Percentiles rank a stretch among this genome's conserved stretches.
Conservation (phyloP, 1,140 invertebrate species). For the Phymorhynchus buccinoides region DNA sequence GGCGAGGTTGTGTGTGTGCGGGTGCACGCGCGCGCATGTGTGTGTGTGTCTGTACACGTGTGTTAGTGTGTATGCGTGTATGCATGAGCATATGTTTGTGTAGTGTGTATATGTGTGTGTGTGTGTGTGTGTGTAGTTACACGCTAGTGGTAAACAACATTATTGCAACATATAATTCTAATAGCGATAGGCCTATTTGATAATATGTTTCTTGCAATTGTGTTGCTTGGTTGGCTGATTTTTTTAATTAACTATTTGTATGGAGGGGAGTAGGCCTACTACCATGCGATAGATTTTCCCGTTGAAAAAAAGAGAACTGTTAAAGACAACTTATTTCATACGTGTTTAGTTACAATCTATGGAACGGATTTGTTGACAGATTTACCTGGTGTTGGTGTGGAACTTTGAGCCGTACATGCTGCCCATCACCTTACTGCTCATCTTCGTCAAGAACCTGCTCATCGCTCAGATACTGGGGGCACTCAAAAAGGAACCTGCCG, state of each 20-base stretch:
- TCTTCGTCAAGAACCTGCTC: conserved; percentile 67
- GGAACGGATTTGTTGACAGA: conserved; percentile 54
- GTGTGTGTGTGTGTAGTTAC: background rate
- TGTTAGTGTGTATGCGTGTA: background rate
- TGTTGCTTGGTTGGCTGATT: no score
- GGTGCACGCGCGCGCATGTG: background rate
- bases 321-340: no score
- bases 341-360: no score
- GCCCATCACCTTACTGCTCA: conserved; percentile 66
- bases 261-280: no score
- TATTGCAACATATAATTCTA: no score
- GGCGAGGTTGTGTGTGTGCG: no score
- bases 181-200: no score
- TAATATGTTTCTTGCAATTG: no score
- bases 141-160: no score
- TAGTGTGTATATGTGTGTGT: background rate
- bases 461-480: conserved; percentile 58
- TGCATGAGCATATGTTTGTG: background rate
- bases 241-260: no score
- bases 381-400: conserved; percentile 69
- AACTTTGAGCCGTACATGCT: conserved; percentile 73
- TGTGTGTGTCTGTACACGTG: background rate
- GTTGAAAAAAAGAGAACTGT: no score
- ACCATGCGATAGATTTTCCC: no score
- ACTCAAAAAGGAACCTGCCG: conserved; percentile 58